Conservation (phyloP, 1,140 invertebrate species). For the Agraylea sexmaculata region DNA sequence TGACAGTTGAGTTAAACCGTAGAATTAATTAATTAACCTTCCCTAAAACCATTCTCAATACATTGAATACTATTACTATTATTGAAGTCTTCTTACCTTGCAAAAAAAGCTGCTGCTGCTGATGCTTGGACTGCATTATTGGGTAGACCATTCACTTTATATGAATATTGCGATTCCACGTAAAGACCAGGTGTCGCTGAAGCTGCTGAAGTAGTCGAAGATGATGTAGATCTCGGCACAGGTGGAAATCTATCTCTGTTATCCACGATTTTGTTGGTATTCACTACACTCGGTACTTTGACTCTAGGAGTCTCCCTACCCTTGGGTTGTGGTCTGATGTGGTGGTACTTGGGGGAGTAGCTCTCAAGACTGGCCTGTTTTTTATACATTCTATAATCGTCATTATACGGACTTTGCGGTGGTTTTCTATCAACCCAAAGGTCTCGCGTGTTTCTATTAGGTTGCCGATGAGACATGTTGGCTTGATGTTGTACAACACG, state of each 20-base stretch:
- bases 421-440: too few species aligned
- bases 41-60: too few species aligned
- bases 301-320: constrained; percentile 11
- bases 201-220: not conserved
- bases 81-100: too few species aligned
- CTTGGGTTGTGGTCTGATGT: constrained; percentile 29
- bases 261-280: too few species aligned
- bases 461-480: constrained; percentile 18
- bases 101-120: constrained; percentile 21
- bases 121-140: constrained; percentile 20
- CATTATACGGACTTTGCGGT: too few species aligned
- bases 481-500: too few species aligned
- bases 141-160: constrained; percentile 17
- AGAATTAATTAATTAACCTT: too few species aligned
- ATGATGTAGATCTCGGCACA: not conserved
- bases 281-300: constrained; percentile 4
- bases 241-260: not conserved
- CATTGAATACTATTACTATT: too few species aligned
- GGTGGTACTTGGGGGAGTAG: constrained; percentile 40
- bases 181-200: constrained; percentile 10
- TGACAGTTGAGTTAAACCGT: too few species aligned
- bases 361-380: constrained; percentile 35
- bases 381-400: constrained; percentile 2
- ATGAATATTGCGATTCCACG: constrained; percentile 18
- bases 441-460: too few species aligned